Percentiles rank a stretch among this genome's conserved stretches.
Evolutionary conservation across 1,140 invertebrate genomes (phyloP).

Genomic region (Nephotettix cincticeps): DNA sequence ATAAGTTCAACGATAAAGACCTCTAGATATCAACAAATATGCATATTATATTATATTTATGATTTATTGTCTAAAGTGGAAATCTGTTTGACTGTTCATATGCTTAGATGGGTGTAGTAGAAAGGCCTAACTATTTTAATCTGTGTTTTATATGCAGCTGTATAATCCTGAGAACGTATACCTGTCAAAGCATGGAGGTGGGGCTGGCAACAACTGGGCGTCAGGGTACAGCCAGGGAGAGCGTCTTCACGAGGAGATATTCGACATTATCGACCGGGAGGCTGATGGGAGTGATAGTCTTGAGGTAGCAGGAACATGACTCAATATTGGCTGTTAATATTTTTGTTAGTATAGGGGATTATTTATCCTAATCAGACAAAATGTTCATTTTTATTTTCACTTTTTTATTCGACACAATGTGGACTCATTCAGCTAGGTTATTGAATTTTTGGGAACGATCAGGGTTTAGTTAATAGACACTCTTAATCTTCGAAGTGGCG

Average conservation of each 20-base stretch:
- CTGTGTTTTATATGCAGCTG: constrained; percentile 55
- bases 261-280: constrained; percentile 98
- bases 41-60: too few relatives aligned
- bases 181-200: constrained; percentile 95
- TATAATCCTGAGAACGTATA: constrained; percentile 99
- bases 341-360: not conserved
- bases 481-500: too few relatives aligned
- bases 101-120: not conserved
- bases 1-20: too few relatives aligned
- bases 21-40: too few relatives aligned
- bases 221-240: constrained; percentile 93
- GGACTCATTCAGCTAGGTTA: too few relatives aligned
- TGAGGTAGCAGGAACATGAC: constrained; percentile 59
- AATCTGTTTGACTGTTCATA: too few relatives aligned
- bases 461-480: too few relatives aligned
- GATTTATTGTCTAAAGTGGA: too few relatives aligned
- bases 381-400: not conserved
- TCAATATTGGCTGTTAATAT: too few relatives aligned
- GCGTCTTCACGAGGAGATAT: constrained; percentile 93
- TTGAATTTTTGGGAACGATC: too few relatives aligned
- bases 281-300: constrained; percentile 98
- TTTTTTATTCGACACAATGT: too few relatives aligned
- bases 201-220: constrained; percentile 99
- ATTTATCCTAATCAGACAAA: not conserved
- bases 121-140: not conserved